Evolutionary conservation across 2,888 invertebrate genomes (phyloP).

Genomic region (Drosophila nr. fundita): DNA sequence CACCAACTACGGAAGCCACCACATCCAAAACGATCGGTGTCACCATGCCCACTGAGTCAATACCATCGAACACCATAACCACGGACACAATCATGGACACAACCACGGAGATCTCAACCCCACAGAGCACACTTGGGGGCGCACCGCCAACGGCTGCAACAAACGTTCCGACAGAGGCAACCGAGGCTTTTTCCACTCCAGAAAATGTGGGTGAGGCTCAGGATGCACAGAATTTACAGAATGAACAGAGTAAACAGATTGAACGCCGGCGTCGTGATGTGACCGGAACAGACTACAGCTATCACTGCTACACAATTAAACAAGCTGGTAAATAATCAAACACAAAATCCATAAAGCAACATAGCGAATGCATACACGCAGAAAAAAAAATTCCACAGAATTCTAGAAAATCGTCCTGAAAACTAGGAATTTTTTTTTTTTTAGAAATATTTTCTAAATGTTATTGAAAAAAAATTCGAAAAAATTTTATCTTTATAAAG

Average conservation of each 20-base stretch:
- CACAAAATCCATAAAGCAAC: background rate
- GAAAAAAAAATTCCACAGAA: background rate
- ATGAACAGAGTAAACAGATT: slow-evolving; percentile 6
- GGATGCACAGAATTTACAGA: no score
- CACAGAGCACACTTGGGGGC: no score
- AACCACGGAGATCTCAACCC: background rate
- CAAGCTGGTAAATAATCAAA: slow-evolving; percentile 22
- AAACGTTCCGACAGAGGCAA: slow-evolving; percentile 51
- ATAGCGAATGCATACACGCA: background rate
- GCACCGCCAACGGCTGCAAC: slow-evolving; percentile 65
- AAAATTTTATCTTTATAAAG: no score
- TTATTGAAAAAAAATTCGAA: no score
- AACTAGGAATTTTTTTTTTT: background rate
- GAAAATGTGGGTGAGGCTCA: slow-evolving; percentile 47
- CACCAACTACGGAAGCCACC: slow-evolving; percentile 48
- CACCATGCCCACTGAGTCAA: slow-evolving; percentile 1
- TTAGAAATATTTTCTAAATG: no score
- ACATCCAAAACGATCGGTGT: slow-evolving; percentile 7
- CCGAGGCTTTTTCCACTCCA: slow-evolving; percentile 2
- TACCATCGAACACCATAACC: slow-evolving; percentile 27
- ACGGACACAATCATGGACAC: background rate
- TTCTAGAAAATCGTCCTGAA: background rate
- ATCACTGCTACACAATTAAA: slow-evolving; percentile 77
- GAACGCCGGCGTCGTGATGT: slow-evolving; percentile 62
- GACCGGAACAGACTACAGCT: slow-evolving; percentile 57